Percentiles rank a stretch among this genome's conserved stretches.
Conservation (phyloP, 1,140 invertebrate genomes). For the Diploscapter pachys region DNA sequence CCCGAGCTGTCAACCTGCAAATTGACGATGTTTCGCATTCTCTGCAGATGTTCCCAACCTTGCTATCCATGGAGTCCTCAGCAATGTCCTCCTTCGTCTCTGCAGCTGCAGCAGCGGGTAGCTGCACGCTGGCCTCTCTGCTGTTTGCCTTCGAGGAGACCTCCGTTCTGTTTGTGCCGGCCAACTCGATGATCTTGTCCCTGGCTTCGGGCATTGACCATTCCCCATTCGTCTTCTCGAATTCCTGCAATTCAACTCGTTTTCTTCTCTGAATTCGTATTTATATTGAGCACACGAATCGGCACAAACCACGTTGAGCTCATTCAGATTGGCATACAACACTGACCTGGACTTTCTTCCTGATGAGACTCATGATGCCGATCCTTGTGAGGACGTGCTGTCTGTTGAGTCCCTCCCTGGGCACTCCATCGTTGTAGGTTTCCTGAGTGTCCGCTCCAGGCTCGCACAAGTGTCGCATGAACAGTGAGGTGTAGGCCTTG, state of each 20-base stretch:
- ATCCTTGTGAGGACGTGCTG: constrained; percentile 3
- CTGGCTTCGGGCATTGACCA: constrained; percentile 80
- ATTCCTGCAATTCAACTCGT: constrained; percentile 9
- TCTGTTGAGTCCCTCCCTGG: background rate
- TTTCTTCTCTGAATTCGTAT: background rate
- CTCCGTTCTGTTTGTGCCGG: constrained; percentile 38
- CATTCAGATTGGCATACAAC: background rate
- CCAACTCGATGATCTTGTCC: constrained; percentile 59
- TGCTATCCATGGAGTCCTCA: constrained; percentile 46
- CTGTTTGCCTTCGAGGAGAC: constrained; percentile 63
- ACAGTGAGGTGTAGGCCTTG: constrained; percentile 1
- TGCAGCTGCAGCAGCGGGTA: constrained; percentile 41
- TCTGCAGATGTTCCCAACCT: constrained; percentile 30
- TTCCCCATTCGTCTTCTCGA: constrained; percentile 53
- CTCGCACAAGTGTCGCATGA: background rate
- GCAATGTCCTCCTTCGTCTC: constrained; percentile 62
- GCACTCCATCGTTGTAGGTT: background rate
- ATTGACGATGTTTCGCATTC: constrained; percentile 32
- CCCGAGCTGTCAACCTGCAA: constrained; percentile 56
- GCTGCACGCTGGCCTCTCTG: constrained; percentile 45
- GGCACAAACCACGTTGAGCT: background rate
- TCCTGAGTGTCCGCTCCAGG: background rate
- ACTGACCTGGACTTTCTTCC: background rate
- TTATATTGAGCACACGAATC: background rate
- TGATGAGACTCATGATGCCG: background rate